Base-by-base conservation (phyloP, 2,113 vertebrate species). In the Calypte anna region DNA sequence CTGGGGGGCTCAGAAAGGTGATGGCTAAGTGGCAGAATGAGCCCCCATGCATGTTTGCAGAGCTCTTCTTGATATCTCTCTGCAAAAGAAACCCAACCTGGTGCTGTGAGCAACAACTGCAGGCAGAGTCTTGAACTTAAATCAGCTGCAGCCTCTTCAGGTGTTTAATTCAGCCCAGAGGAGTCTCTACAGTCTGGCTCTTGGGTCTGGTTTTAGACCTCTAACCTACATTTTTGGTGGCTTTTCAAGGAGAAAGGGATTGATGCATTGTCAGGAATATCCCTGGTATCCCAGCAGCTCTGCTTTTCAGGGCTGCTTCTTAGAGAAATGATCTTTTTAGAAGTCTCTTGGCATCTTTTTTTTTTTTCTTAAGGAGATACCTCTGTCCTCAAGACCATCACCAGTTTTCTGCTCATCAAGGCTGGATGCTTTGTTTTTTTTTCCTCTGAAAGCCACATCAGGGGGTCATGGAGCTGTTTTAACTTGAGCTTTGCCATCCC, bases 361-460 rank as follows among this genome's bases (percentile, higher is more conserved):
- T 40, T 40, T 40, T 40, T 40, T 38, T 33, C n/a, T 38, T 38
- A 43, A 59, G 25, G 40, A 89, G 53, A n/a, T 14, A 57, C 28
- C 30, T 3, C 0, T n/a, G n/a, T 54, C 77, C 61, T 12, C 46
- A 38, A 19, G 31, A 17, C 13, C 0, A 0, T 38, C 30, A 25
- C 1, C 27, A 40, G 6, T 50, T 77, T 77, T 80, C 19, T 53
- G 24, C 50, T 24, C 50, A 51, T 2, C 57, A 36, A 80, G 1
- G 10, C 40, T 51, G 36, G 43, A 7, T 8, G 0, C 1, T 68
- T 31, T 48, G 33, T 25, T 20, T 44, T 24, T 74, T 24, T 74
- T 20, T 2, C 4, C 27, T 17, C 25, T 10, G 8, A 61, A 69
- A 50, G n/a, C 30, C 46, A 15, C 2, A 33, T 6, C 1, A 9